These are phyloP conservation scores for Scaptomyza reducta DNA, from an alignment of 2,888 invertebrate species.

Conservation along the genomic window DNA sequence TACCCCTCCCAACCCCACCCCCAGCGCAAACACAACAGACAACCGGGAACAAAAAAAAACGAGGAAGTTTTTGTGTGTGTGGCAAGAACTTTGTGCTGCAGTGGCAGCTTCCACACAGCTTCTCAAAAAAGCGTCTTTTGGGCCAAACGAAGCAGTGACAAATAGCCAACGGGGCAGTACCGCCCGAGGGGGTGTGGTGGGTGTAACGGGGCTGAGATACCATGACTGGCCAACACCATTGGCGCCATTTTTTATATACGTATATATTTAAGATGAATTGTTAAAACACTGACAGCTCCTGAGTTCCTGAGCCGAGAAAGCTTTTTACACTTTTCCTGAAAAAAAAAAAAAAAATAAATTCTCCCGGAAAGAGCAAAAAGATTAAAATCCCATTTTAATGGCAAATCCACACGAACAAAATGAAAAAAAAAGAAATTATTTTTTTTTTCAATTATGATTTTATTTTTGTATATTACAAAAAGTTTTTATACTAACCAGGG, in stretches of 20 bases:
- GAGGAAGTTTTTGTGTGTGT: constrained; percentile 45
- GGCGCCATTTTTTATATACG: constrained; percentile 66
- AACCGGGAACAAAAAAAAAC: constrained; percentile 1
- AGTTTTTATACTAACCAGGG: no score
- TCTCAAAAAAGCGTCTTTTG: constrained; percentile 12
- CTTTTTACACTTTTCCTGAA: constrained; percentile 1
- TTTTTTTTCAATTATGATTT: no score
- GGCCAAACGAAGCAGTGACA: constrained; percentile 62
- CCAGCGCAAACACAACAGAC: constrained; percentile 2
- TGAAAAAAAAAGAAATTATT: background rate
- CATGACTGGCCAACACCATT: constrained; percentile 62
- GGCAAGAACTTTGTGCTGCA: constrained; percentile 29
- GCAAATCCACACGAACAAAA: background rate
- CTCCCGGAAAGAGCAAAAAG: constrained; percentile 3
- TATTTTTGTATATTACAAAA: background rate
- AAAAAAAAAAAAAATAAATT: background rate
- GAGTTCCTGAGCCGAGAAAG: constrained; percentile 35
- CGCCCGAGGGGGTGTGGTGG: background rate
- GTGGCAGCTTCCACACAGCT: constrained; percentile 1
- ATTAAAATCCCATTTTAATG: constrained; percentile 28
- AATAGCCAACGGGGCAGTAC: constrained; percentile 40
- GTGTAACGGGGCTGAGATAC: constrained; percentile 13
- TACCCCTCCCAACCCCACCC: background rate
- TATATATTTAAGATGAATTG: constrained; percentile 66
- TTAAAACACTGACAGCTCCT: constrained; percentile 66